A percentile compares a stretch with the other conserved stretches of the same genome.
Evolutionary conservation across 2,888 invertebrate genomes (phyloP).

Genomic region (Tanypteryx hageni): DNA sequence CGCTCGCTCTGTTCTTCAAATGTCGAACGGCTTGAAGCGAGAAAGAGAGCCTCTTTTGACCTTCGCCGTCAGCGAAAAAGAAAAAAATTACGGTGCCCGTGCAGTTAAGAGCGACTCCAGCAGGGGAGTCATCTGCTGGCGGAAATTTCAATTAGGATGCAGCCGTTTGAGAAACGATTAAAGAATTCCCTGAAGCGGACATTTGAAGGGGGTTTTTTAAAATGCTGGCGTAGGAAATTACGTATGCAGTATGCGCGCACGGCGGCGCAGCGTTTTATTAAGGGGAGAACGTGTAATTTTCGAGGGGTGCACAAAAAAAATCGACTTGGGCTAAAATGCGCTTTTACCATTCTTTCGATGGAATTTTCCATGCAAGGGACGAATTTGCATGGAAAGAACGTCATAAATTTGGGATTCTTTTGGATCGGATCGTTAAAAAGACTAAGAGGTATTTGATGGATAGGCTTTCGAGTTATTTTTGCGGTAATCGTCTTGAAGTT

Average conservation of each 20-base stretch:
- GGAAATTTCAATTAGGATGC: conserved; percentile 32
- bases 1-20: neutral
- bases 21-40: neutral
- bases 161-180: neutral
- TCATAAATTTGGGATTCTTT: too few relatives aligned
- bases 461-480: too few relatives aligned
- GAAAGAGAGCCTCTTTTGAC: neutral
- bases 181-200: neutral
- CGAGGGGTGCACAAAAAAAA: neutral
- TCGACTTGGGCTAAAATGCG: too few relatives aligned
- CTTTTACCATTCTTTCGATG: too few relatives aligned
- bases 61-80: neutral
- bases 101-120: neutral
- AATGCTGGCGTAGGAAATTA: neutral
- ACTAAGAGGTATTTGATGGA: too few relatives aligned
- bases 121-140: neutral
- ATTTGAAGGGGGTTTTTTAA: neutral
- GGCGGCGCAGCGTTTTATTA: neutral
- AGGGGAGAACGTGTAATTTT: neutral
- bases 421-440: too few relatives aligned
- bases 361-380: too few relatives aligned
- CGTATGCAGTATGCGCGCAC: neutral
- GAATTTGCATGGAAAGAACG: too few relatives aligned
- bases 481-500: too few relatives aligned
- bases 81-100: neutral